Evolutionary conservation across 2,113 vertebrate genomes (phyloP), one percentile per base, ranked within the genome.

Genomic region (Lagopus leucura): DNA sequence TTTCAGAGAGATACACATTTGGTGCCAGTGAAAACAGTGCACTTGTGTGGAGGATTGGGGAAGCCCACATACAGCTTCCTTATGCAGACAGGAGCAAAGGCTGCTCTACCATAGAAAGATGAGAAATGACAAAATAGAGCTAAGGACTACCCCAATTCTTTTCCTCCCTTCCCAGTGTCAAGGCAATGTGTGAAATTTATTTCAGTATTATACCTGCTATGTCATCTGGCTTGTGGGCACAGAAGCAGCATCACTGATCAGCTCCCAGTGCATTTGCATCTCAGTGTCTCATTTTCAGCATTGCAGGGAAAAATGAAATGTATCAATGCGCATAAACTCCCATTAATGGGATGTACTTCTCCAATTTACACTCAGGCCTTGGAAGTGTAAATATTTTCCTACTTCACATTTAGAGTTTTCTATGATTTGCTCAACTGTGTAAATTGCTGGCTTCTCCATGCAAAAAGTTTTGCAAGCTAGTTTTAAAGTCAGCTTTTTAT

Each of bases 311-410:
- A 93, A 82, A 91, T 74, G 42, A 92, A 88, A 93, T 71, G 60
- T 82, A 82, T 76, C 87, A 64, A 50, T 38, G 75, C 58, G 71
- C 7, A 6, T 91, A 93, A 96, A 86, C 32, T 82, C 45, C 67
- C 42, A 32, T 86, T 94, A 94, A 93, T 83, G 64, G 89, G 64
- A 80, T 91, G 64, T 79, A 88, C 32, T 82, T 92, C 89, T 89
- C 67, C 92, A 93, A 91, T 95, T 91, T 94, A 77, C 50, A 67
- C 75, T 89, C 75, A 80, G 75, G 57, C 50, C 72, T 96, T 89
- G 78, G 71, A 91, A 93, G 87, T 73, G 58, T 92, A 96, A 92
- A 94, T 92, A 89, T 94, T 96, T 96, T 90, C 55, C 38, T 65
- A 73, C 28, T 94, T 75, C 42, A 70, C 60, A 54, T 89, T 91